phyloP scores from a whole-genome alignment of 2,113 vertebrate species.

The Hiodon alosoides region DNA sequence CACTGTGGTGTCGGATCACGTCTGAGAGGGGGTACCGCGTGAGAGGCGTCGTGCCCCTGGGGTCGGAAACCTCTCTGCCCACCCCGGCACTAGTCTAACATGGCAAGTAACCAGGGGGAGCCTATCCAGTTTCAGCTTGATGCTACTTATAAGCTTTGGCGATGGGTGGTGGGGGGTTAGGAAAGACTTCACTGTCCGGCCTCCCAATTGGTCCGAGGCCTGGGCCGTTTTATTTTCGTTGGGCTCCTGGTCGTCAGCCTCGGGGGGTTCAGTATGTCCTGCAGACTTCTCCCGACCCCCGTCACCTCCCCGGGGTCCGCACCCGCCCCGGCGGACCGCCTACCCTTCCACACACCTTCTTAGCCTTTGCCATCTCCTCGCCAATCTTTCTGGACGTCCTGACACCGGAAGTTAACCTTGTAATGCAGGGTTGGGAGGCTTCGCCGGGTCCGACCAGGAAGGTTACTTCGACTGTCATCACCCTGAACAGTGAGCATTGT shows the following conservation, averaged over 20 bases:
- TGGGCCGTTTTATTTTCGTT: conserved; percentile 57
- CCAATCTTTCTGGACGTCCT: background rate
- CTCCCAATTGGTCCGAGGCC: conserved; percentile 49
- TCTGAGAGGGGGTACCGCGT: too few relatives aligned
- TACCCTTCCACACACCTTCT: background rate
- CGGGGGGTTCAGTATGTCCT: conserved; percentile 15
- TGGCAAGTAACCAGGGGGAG: conserved; percentile 43
- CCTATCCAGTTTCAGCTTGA: conserved; percentile 54
- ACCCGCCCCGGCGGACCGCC: conserved; percentile 8
- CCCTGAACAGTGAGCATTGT: conserved; percentile 58
- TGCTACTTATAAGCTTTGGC: conserved; percentile 53
- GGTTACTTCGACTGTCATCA: conserved; percentile 57
- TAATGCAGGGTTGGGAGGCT: conserved; percentile 52
- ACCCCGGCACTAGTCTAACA: conserved; percentile 41
- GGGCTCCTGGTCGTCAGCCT: conserved; percentile 48
- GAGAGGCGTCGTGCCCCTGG: too few relatives aligned
- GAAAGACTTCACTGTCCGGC: conserved; percentile 42
- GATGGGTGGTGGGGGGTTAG: conserved; percentile 29
- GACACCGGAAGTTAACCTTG: conserved; percentile 1
- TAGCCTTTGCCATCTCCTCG: conserved; percentile 15
- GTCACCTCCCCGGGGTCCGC: conserved; percentile 25
- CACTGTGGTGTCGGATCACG: too few relatives aligned
- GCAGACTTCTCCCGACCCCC: conserved; percentile 25
- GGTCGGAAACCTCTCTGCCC: conserved; percentile 25
- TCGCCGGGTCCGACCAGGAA: conserved; percentile 51